phyloP scores from a whole-genome alignment of 2,888 invertebrate genomes.

The Nysson spinosus region DNA sequence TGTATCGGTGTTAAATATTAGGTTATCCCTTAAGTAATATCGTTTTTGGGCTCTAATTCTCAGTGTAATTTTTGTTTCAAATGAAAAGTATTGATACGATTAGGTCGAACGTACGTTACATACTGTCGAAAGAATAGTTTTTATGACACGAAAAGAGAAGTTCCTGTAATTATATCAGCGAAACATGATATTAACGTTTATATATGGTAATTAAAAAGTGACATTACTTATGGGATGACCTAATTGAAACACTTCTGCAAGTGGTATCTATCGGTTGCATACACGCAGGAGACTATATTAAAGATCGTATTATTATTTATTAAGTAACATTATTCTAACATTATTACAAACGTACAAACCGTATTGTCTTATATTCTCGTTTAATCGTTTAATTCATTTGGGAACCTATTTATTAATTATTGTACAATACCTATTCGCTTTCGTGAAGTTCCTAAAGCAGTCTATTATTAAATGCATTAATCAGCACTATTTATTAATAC shows the following conservation, averaged over 20 bases:
- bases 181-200: background rate
- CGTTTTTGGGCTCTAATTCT: too few relatives aligned
- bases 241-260: too few relatives aligned
- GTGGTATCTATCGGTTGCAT: too few relatives aligned
- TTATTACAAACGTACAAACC: slow-evolving; percentile 18
- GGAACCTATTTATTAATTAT: background rate
- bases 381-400: too few relatives aligned
- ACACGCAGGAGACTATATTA: background rate
- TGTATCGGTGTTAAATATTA: too few relatives aligned
- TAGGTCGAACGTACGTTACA: background rate
- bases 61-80: background rate
- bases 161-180: background rate
- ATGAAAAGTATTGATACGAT: background rate
- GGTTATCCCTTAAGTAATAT: too few relatives aligned
- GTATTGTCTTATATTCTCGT: slow-evolving; percentile 7
- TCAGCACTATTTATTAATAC: too few relatives aligned
- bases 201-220: background rate
- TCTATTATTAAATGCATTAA: background rate
- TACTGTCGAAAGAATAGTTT: background rate
- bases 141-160: background rate
- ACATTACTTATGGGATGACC: background rate
- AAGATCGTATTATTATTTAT: background rate
- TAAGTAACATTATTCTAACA: background rate
- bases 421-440: background rate
- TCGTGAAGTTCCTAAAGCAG: background rate